phyloP scores from a whole-genome alignment of 1,140 invertebrate species.

The Drosophila varians region DNA sequence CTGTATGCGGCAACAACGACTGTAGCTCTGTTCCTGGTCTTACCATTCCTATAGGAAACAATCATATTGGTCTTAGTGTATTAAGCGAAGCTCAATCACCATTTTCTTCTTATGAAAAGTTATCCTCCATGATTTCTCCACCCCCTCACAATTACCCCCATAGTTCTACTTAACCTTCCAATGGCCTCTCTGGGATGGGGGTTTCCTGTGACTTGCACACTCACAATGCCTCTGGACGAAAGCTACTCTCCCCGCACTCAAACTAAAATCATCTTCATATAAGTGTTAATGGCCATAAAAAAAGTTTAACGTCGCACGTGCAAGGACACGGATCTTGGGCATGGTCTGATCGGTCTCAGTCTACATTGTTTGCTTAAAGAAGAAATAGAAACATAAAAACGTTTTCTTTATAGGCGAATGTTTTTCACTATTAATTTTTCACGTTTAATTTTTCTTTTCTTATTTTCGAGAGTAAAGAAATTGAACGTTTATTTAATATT shows the following conservation, averaged over 20 bases:
- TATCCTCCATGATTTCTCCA: conserved; percentile 87
- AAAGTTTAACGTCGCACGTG: conserved; percentile 47
- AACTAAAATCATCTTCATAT: conserved; percentile 90
- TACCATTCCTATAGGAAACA: conserved; percentile 89
- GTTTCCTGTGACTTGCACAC: conserved; percentile 87
- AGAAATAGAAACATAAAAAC: no score
- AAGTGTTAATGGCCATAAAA: conserved; percentile 86
- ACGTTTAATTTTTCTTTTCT: no score
- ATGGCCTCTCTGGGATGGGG: conserved; percentile 86
- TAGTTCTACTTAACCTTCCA: conserved; percentile 86
- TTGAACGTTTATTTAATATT: no score
- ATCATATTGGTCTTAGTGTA: conserved; percentile 85
- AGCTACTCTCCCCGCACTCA: conserved; percentile 89
- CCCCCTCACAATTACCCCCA: conserved; percentile 89
- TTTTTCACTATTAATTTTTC: no score
- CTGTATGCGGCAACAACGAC: conserved; percentile 85
- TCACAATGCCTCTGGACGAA: conserved; percentile 59
- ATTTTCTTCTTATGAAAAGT: conserved; percentile 87
- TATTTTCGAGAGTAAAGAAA: no score
- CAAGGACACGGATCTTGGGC: neutral
- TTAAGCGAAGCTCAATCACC: conserved; percentile 87
- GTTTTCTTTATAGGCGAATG: no score
- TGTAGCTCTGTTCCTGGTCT: conserved; percentile 92
- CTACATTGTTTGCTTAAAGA: no score
- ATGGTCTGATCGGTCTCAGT: no score